Conservation (phyloP, 1,140 invertebrate species). For the Bombus waltoni region DNA sequence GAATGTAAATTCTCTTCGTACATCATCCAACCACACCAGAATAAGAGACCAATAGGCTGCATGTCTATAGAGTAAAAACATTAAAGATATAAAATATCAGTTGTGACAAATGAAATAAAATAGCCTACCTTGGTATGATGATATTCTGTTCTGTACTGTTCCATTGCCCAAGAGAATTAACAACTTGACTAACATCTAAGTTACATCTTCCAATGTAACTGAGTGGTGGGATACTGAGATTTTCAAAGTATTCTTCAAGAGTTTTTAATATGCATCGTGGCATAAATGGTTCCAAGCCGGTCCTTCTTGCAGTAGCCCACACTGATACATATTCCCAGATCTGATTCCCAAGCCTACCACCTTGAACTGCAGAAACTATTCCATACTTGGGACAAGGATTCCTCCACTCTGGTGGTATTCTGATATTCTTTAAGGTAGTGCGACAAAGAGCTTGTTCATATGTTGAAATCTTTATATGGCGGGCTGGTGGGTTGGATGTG, state of each 20-base stretch:
- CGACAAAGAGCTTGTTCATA: slow-evolving; percentile 84
- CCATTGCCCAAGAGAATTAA: slow-evolving; percentile 84
- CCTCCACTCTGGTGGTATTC: slow-evolving; percentile 73
- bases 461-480: slow-evolving; percentile 78
- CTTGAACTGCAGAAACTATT: slow-evolving; percentile 84
- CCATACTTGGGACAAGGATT: slow-evolving; percentile 83
- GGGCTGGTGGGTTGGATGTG: slow-evolving; percentile 77
- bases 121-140: slow-evolving; percentile 82
- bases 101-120: not conserved
- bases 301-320: slow-evolving; percentile 84
- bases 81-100: not conserved
- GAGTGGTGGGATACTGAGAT: slow-evolving; percentile 84
- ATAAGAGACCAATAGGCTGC: slow-evolving; percentile 84
- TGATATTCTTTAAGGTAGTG: slow-evolving; percentile 79
- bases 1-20: slow-evolving; percentile 84
- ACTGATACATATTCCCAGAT: slow-evolving; percentile 87
- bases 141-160: slow-evolving; percentile 85
- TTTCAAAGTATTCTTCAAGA: slow-evolving; percentile 83
- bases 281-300: slow-evolving; percentile 84
- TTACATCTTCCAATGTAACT: slow-evolving; percentile 84
- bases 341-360: slow-evolving; percentile 86
- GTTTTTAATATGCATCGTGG: slow-evolving; percentile 84
- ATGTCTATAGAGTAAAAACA: slow-evolving; percentile 69
- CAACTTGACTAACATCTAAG: slow-evolving; percentile 80
- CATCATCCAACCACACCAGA: slow-evolving; percentile 84